Evolutionary conservation across 2,113 vertebrate species (phyloP), one percentile per base, ranked within the genome.

Genomic region (Oncorhynchus clarkii): DNA sequence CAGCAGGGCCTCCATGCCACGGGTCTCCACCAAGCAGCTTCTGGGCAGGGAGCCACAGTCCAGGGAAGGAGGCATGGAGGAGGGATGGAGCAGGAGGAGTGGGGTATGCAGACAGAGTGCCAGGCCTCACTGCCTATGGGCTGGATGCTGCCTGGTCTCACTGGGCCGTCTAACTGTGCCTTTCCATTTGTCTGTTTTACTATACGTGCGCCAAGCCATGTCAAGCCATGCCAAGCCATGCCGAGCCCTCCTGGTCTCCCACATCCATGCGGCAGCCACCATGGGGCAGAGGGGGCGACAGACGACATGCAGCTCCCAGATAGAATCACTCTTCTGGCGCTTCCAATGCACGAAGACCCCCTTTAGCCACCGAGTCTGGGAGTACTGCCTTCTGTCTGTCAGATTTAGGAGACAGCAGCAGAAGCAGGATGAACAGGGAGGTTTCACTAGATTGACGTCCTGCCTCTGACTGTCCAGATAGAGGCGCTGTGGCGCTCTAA

Each of bases 21-120:
- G 88, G 90, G 91, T 85, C 84, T 84, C 39, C 89, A 86, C 88
- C 89, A 88, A 88, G 92, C 82, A 79, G 90, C 87, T 91, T 85
- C 85, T 78, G 88, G 95, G 94, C 94, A 87, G 79, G 75, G 75
- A 84, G 93, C 93, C 94, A 90, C 89, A 91, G 91, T 90, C 81
- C 74, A 71, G 89, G 93, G 51, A 54, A 94, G 54, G 75, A 74
- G 68, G 3, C 34, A 69, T 57, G 22, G 77, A 65, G 73, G 86
- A 74, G 84, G 78, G 71, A 6, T 31, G 11, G 18, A 39, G 34
- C 6, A 39, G 34, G 34, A 39, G 34, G 39, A 45, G 39, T 45
- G 39, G 39, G 39, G 39, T 45, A 45, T 45, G 74, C 67, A 67
- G 57, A 45, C n/a, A 76, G 1, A 9, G 27, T 45, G 69, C 80